Evolutionary conservation across 53 echinoderm and acorn worm species (phyloP), one percentile per base, ranked within the genome.

Genomic region (Luidia sarsii): DNA sequence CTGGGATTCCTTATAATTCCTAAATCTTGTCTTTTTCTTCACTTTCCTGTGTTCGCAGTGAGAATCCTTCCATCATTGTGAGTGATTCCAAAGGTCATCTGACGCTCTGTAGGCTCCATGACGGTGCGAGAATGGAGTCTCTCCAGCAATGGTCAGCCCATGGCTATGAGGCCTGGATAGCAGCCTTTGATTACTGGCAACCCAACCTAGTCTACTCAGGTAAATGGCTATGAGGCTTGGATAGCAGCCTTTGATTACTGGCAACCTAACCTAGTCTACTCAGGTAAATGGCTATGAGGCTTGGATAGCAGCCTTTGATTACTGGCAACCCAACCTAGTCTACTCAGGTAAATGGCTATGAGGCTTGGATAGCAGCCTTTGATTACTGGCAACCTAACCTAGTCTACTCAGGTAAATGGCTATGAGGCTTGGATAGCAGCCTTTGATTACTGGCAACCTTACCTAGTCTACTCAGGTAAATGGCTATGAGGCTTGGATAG

Each of bases 121-220:
- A 82, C 53, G 83, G 71, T 18, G 15, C 84, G 13, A 20, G 63
- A 33, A 54, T 84, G 22, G 18, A 75, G 28, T 32, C 82, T 19
- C 43, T 79, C 24, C 84, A 48, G 57, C 86, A 81, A 29, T 97
- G 97, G 97, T 45, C 79, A 19, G 97, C 92, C 13, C 97, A 97
- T 79, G 91, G 82, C 0, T 96, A 88, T 88, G 97, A 96, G 70
- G 93, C 97, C 2, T 96, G 97, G 97, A 93, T 96, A 50, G 80
- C 90, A 31, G 97, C 97, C 21, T 96, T 91, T 75, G 72, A 93
- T 69, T 96, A 96, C 77, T 96, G 97, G 97, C 89, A 94, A 68
- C 90, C 93, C 7, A 70, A 45, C 30, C 39, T 84, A 28, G 86
- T 96, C 0, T 91, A 88, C 54, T 91, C 97, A 69, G 97, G 97